Evolutionary conservation across 2,113 vertebrate genomes (phyloP).

Genomic region (Amphiprion percula): DNA sequence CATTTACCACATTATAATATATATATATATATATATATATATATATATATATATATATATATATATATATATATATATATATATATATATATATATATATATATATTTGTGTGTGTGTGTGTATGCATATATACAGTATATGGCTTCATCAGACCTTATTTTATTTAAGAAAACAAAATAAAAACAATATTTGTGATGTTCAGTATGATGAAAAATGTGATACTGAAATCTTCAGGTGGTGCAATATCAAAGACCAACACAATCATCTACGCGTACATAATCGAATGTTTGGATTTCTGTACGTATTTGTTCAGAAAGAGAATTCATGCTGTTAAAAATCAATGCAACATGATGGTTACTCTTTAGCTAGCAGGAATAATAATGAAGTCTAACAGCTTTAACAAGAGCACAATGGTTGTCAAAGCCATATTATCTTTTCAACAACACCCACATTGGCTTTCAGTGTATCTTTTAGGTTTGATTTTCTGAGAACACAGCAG

Average conservation of each 20-base stretch:
- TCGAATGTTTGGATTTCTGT: not conserved
- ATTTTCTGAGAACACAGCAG: not conserved
- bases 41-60: too few species aligned
- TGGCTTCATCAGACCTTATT: not conserved
- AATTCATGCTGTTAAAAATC: not conserved
- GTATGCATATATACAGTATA: too few species aligned
- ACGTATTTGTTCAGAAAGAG: not conserved
- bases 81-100: too few species aligned
- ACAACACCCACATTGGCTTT: too few species aligned
- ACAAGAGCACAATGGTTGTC: not conserved
- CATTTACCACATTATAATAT: too few species aligned
- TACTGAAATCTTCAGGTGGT: not conserved
- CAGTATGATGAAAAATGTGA: not conserved
- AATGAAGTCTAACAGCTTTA: not conserved
- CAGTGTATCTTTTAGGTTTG: not conserved
- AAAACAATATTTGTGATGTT: not conserved
- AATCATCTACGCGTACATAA: not conserved
- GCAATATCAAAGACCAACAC: constrained; percentile 1
- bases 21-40: too few species aligned
- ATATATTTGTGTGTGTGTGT: too few species aligned
- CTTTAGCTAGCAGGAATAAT: not conserved
- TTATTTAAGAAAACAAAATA: not conserved
- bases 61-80: too few species aligned
- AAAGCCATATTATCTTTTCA: not conserved
- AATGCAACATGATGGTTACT: not conserved